phyloP scores from a whole-genome alignment of 2,888 invertebrate species.

The Helobdella robusta region DNA sequence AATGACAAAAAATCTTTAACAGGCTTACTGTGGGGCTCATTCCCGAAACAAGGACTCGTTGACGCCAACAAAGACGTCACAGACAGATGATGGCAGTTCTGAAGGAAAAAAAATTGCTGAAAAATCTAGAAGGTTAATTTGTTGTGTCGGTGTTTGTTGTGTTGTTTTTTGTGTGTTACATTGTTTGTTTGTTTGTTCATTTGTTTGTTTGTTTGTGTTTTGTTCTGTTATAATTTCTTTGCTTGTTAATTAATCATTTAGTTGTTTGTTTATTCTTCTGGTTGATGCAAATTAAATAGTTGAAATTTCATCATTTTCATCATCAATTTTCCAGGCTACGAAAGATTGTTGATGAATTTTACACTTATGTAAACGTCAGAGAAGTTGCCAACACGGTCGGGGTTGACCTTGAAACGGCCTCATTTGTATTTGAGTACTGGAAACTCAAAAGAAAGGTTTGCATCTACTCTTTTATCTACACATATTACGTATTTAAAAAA shows the following conservation, averaged over 20 bases:
- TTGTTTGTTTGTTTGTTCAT: slow-evolving; percentile 12
- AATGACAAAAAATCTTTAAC: neutral
- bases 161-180: slow-evolving; percentile 15
- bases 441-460: slow-evolving; percentile 69
- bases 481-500: no score
- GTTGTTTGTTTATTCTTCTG: no score
- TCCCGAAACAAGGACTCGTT: slow-evolving; percentile 1
- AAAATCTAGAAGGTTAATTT: slow-evolving; percentile 3
- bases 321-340: slow-evolving; percentile 66
- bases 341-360: slow-evolving; percentile 87
- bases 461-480: neutral
- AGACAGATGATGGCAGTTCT: no score
- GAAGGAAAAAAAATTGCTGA: slow-evolving; percentile 12
- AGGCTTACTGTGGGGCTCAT: slow-evolving; percentile 10
- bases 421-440: slow-evolving; percentile 89
- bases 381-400: slow-evolving; percentile 59
- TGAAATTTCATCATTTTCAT: no score
- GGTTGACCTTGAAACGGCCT: slow-evolving; percentile 60
- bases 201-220: slow-evolving; percentile 23
- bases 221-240: no score
- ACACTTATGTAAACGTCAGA: slow-evolving; percentile 70
- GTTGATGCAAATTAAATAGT: no score
- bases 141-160: no score
- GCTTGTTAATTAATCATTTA: no score
- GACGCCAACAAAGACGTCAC: neutral